Evolutionary conservation across 2,113 vertebrate genomes (phyloP), one percentile per base, ranked within the genome.

Genomic region (Acinonyx jubatus): DNA sequence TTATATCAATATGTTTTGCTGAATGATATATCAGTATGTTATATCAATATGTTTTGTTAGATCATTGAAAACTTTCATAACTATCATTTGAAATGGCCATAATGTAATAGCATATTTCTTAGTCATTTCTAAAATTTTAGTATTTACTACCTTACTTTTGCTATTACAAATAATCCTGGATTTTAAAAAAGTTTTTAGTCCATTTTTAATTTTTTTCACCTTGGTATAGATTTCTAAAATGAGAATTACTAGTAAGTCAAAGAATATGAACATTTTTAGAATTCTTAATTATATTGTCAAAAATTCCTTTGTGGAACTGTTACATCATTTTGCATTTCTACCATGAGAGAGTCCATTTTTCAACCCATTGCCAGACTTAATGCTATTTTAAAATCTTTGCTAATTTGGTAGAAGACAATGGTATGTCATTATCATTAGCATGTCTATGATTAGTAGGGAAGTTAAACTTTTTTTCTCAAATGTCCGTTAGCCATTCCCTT

Each of bases 41-140:
- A 31, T 71, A 13, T 50, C 33, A 81, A 0, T 66, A 27, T 71
- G 25, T 78, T 94, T 87, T 41, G 10, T 93, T 76, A 33, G 45
- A 5, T 78, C 10, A 33, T 73, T 89, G 23, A 86, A 63, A 65
- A 71, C 11, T 45, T 88, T 38, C 45, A 66, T 96, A 80, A 94
- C 80, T 18, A 21, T 87, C 50, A 68, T 83, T 92, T 80, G 33
- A 92, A 94, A 80, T 91, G 69, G 68, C 50, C n/a, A 2, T 31
- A 5, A 36, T 84, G 33, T 19, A 89, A 65, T 96, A 45, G 48
- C 38, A 41, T 83, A 5, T 92, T 96, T 94, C 45, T 55, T 80
- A 89, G 45, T 92, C 4, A 55, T 96, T 92, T 82, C 38, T 15
- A 90, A 73, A 90, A 90, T 92, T 89, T 97, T 89, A 96, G 52